Percentiles rank a stretch among this genome's conserved stretches.
Evolutionary conservation across 2,113 vertebrate genomes (phyloP).

Genomic region (Axis porcinus): DNA sequence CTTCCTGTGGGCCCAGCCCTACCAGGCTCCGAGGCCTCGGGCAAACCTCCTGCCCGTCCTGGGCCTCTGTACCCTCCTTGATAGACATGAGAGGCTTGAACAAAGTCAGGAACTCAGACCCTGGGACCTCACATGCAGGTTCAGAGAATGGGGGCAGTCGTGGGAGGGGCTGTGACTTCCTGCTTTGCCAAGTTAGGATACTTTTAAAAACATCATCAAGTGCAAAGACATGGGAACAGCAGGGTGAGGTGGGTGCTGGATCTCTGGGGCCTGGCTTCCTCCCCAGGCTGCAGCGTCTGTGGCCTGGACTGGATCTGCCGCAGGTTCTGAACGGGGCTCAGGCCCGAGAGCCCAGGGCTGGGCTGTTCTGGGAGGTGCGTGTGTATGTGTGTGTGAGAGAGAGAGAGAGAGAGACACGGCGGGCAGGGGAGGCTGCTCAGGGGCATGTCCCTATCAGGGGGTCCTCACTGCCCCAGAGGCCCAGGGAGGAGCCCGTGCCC

Average conservation of each 20-base stretch:
- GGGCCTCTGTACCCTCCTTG: neutral
- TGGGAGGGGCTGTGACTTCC: neutral
- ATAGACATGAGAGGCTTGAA: neutral
- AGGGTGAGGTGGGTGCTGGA: fast-evolving
- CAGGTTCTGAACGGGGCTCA: neutral
- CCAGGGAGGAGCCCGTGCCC: neutral
- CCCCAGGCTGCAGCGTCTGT: neutral
- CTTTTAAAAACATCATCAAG: neutral
- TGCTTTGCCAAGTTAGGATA: neutral
- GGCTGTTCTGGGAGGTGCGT: neutral
- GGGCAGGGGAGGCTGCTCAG: neutral
- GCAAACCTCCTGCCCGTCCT: neutral
- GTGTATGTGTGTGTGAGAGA: fast-evolving
- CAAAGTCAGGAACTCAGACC: neutral
- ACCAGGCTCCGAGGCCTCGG: neutral
- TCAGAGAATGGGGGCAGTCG: neutral
- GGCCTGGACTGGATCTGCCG: neutral
- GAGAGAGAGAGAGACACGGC: neutral
- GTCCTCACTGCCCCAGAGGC: neutral
- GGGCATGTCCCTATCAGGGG: neutral
- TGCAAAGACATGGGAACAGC: neutral
- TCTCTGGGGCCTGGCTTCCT: fast-evolving
- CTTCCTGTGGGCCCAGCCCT: fast-evolving
- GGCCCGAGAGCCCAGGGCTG: fast-evolving
- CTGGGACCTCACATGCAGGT: neutral